phyloP scores from a whole-genome alignment of 1,140 invertebrate genomes.

The Ceratitis capitata region DNA sequence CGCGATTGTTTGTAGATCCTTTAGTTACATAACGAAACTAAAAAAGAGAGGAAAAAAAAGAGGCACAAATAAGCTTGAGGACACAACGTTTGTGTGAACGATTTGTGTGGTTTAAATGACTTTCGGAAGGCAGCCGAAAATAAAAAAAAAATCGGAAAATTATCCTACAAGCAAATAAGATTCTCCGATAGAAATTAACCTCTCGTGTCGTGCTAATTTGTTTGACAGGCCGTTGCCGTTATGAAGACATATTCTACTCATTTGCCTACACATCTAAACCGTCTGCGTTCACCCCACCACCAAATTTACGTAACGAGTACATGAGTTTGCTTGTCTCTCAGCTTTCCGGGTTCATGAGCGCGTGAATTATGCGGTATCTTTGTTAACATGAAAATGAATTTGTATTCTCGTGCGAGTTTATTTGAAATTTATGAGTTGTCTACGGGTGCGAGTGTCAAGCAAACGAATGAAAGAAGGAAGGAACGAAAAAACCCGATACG shows the following conservation, averaged over 20 bases:
- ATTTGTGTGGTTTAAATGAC: not conserved
- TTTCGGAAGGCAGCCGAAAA: not conserved
- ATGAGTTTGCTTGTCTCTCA: not conserved
- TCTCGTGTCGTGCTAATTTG: conserved; percentile 29
- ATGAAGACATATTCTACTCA: not conserved
- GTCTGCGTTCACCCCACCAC: not conserved
- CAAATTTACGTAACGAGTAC: not conserved
- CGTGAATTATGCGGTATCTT: conserved; percentile 8
- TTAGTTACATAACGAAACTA: not conserved
- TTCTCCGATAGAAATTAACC: not conserved
- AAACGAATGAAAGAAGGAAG: not conserved
- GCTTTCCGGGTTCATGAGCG: not conserved
- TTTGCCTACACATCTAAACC: not conserved
- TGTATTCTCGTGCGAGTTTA: not conserved
- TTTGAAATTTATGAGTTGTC: conserved; percentile 16
- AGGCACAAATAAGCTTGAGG: conserved; percentile 3
- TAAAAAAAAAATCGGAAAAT: not conserved
- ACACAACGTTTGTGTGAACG: not conserved
- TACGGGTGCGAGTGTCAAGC: not conserved
- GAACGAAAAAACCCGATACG: not conserved
- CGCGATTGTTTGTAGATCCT: not conserved
- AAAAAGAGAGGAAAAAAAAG: not conserved
- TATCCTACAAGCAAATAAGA: not conserved
- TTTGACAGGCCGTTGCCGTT: conserved; percentile 34
- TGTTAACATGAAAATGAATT: not conserved